Percentiles rank a stretch among this genome's conserved stretches.
These are phyloP conservation scores for Acanthosepion pharaonis DNA, from an alignment of 2,888 invertebrate species.

Conservation along the genomic window DNA sequence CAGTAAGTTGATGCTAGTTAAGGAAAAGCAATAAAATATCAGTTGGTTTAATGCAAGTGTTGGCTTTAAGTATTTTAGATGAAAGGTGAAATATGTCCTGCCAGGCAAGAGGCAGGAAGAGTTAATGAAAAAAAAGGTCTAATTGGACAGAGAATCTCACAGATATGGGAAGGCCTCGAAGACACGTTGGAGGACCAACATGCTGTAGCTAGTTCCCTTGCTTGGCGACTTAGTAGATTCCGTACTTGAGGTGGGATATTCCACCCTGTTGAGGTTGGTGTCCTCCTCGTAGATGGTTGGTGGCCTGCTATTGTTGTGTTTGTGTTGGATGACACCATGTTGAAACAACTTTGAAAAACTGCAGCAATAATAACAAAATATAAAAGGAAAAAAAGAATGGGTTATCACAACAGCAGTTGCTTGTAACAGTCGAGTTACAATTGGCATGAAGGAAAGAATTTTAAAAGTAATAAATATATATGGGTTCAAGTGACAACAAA, in stretches of 20 bases:
- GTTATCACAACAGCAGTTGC: not conserved
- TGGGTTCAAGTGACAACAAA: not conserved
- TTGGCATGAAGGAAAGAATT: not conserved
- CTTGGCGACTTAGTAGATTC: not conserved
- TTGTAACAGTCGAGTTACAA: not conserved
- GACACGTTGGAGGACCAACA: slow-evolving; percentile 16
- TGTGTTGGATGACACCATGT: not conserved
- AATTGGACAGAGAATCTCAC: slow-evolving; percentile 36
- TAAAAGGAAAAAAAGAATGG: slow-evolving; percentile 33
- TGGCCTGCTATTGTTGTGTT: not conserved
- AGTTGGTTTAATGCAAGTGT: not conserved
- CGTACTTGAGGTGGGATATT: not conserved
- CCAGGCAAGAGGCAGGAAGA: not conserved
- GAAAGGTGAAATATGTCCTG: not conserved
- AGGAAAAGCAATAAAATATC: not conserved
- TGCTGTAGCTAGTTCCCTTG: slow-evolving; percentile 23
- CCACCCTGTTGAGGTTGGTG: not conserved
- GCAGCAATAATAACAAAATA: slow-evolving; percentile 24
- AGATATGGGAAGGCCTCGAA: slow-evolving; percentile 37
- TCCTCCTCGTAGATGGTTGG: not conserved
- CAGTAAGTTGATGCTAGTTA: not conserved
- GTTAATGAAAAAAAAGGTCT: not conserved
- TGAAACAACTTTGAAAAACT: slow-evolving; percentile 38
- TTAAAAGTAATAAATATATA: no score
- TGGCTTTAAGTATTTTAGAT: not conserved